Evolutionary conservation across 1,140 invertebrate species (phyloP).

Genomic region (Calycopis cecrops): DNA sequence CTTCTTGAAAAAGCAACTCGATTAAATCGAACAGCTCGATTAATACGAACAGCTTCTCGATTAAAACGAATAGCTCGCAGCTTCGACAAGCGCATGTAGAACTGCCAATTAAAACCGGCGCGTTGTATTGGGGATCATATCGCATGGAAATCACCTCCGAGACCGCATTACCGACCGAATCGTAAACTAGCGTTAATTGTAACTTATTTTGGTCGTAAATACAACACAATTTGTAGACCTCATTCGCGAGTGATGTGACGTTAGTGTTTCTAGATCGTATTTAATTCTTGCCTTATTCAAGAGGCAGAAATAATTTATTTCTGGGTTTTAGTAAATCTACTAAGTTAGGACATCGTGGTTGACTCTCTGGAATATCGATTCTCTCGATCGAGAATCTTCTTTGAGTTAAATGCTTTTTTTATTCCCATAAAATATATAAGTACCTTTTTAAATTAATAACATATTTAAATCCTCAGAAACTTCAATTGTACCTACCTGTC

Average conservation of each 20-base stretch:
- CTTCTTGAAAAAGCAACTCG: no score
- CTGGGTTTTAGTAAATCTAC: no score
- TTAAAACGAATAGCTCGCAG: constrained; percentile 32
- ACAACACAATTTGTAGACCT: constrained; percentile 55
- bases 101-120: constrained; percentile 55
- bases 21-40: constrained; percentile 32
- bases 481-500: no score
- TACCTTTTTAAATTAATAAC: no score
- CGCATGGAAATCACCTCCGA: constrained; percentile 36
- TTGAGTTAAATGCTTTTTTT: no score
- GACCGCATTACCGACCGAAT: constrained; percentile 27
- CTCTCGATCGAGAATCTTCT: no score
- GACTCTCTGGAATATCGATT: no score
- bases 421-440: no score
- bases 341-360: no score
- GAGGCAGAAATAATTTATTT: no score
- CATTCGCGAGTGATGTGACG: constrained; percentile 47
- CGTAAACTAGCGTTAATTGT: constrained; percentile 43
- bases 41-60: constrained; percentile 30
- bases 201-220: constrained; percentile 49
- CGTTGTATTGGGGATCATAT: constrained; percentile 49
- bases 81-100: constrained; percentile 44
- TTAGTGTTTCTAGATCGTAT: constrained; percentile 20
- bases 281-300: constrained; percentile 15
- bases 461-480: no score